Evolutionary conservation across 2,888 invertebrate species (phyloP).

Genomic region (Xanthia togata): DNA sequence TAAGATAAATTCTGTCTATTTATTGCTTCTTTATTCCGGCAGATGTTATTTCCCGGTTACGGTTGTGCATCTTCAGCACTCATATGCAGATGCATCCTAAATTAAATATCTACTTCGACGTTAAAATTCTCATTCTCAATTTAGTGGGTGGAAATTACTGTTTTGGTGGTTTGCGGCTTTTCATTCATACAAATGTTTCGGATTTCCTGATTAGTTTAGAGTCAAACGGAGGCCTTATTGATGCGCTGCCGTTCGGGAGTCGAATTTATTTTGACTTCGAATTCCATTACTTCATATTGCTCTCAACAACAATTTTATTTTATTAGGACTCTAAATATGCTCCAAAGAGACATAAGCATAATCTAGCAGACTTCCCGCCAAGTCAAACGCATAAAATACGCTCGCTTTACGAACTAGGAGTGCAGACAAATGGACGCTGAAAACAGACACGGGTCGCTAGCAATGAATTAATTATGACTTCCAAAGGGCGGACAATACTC

Average conservation of each 20-base stretch:
- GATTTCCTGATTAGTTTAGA: not conserved
- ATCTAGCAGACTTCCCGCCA: slow-evolving; percentile 22
- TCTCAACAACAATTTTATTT: not conserved
- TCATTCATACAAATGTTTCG: not conserved
- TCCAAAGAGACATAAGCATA: slow-evolving; percentile 7
- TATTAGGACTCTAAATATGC: slow-evolving; percentile 6
- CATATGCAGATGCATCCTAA: slow-evolving; percentile 13
- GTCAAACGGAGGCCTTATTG: not conserved
- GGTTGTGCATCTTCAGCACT: slow-evolving; percentile 13
- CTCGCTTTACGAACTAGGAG: slow-evolving; percentile 19
- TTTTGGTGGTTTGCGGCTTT: not conserved
- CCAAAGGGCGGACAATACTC: slow-evolving; percentile 12
- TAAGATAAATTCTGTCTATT: slow-evolving; percentile 39
- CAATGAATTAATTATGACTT: slow-evolving; percentile 47
- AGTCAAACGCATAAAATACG: slow-evolving; percentile 28
- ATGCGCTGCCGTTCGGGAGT: not conserved
- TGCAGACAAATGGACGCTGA: slow-evolving; percentile 31
- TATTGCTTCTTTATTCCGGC: slow-evolving; percentile 35
- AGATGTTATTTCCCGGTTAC: slow-evolving; percentile 37
- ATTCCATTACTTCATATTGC: not conserved
- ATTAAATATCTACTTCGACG: slow-evolving; percentile 2
- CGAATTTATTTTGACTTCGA: not conserved
- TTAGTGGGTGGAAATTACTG: not conserved
- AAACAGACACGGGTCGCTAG: slow-evolving; percentile 34
- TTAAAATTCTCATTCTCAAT: not conserved